A percentile compares a stretch with the other conserved stretches of the same genome.
Conservation (phyloP, 2,113 vertebrate species). For the Echinops telfairi region DNA sequence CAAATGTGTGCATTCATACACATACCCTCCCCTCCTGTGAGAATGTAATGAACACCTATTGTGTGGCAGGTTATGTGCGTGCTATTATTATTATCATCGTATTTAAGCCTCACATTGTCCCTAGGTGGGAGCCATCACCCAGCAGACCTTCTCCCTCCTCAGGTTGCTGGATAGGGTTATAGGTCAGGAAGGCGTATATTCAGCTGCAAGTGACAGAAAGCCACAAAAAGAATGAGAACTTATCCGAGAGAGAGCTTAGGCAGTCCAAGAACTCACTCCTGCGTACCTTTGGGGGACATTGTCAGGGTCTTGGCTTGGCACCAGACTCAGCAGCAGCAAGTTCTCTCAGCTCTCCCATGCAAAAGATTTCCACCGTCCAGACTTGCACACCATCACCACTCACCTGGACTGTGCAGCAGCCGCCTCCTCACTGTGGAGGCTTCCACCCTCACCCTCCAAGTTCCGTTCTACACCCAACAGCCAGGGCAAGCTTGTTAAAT, state of each 20-base stretch:
- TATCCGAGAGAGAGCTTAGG: slow-evolving; percentile 53
- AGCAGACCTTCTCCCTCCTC: not conserved
- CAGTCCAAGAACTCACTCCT: slow-evolving; percentile 2
- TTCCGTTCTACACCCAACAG: not conserved
- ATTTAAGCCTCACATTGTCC: not conserved
- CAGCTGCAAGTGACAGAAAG: slow-evolving; percentile 32
- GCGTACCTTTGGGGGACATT: not conserved
- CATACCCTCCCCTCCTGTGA: not conserved
- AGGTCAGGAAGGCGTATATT: slow-evolving; percentile 48
- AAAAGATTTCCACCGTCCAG: slow-evolving; percentile 41
- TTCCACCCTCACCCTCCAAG: not conserved
- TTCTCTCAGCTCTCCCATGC: slow-evolving; percentile 19
- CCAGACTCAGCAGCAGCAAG: slow-evolving; percentile 47
- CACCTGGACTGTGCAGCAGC: not conserved
- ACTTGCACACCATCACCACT: slow-evolving; percentile 3
- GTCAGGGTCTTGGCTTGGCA: not conserved
- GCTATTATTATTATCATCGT: not conserved
- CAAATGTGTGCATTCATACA: slow-evolving; percentile 28
- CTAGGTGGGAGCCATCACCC: not conserved
- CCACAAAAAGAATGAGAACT: slow-evolving; percentile 19
- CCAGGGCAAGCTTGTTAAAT: slow-evolving; percentile 16
- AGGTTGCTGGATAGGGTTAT: slow-evolving; percentile 7
- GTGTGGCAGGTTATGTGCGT: slow-evolving; percentile 28
- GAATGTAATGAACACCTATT: slow-evolving; percentile 19
- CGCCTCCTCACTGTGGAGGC: not conserved